Conservation (phyloP, 2,113 vertebrate genomes). For the Gulo gulo region DNA sequence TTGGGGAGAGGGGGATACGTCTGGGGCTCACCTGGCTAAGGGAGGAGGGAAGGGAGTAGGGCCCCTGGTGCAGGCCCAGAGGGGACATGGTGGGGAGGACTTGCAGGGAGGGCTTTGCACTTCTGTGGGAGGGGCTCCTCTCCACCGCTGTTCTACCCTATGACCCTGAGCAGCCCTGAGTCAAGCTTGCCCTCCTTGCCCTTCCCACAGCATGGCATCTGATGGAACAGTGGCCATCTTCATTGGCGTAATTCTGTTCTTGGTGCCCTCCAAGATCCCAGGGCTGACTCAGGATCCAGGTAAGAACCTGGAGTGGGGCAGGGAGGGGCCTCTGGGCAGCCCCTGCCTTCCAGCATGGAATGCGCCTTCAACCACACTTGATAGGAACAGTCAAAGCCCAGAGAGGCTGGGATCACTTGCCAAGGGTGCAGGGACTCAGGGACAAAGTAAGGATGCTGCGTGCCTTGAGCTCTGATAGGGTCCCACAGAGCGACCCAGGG, state of each 20-base stretch:
- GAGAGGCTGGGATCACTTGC: background rate
- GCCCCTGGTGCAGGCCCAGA: background rate
- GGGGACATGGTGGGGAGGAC: background rate
- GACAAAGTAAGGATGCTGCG: background rate
- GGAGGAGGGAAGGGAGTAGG: background rate
- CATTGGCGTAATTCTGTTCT: slow-evolving; percentile 88
- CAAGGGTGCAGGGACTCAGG: background rate
- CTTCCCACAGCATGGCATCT: slow-evolving; percentile 84
- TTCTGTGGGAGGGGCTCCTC: background rate
- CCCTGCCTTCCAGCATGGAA: background rate
- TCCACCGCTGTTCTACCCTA: background rate
- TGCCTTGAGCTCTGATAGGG: background rate
- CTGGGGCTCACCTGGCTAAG: background rate
- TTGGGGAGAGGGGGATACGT: background rate
- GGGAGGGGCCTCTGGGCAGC: background rate
- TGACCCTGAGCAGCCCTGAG: background rate
- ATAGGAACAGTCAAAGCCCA: background rate
- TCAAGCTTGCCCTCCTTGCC: background rate
- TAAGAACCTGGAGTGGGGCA: slow-evolving; percentile 53
- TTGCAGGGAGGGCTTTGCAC: background rate
- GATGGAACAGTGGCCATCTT: slow-evolving; percentile 92
- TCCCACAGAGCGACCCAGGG: background rate
- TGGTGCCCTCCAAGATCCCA: slow-evolving; percentile 86
- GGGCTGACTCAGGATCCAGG: slow-evolving; percentile 56
- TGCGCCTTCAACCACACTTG: background rate